Conservation (phyloP, 1,140 invertebrate genomes). For the Temnothorax nylanderi region DNA sequence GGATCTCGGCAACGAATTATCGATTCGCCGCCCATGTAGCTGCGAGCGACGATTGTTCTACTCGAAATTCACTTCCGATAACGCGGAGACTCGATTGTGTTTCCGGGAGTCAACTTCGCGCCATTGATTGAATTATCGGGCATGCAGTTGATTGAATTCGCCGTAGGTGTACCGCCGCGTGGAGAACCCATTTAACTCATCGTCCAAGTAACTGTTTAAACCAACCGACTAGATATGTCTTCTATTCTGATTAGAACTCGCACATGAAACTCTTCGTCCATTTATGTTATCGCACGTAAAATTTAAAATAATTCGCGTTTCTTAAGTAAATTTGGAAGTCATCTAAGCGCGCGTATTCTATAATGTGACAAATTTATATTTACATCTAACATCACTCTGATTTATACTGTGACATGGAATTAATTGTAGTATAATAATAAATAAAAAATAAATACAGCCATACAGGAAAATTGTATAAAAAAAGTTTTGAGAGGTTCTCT, state of each 20-base stretch:
- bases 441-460: neutral
- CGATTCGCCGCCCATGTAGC: slow-evolving; percentile 56
- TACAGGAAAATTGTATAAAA: neutral
- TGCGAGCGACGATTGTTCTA: slow-evolving; percentile 60
- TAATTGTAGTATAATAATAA: neutral
- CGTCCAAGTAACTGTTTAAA: slow-evolving; percentile 59
- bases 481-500: neutral
- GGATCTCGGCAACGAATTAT: slow-evolving; percentile 67
- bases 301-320: neutral
- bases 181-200: slow-evolving; percentile 53
- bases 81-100: slow-evolving; percentile 59
- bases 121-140: slow-evolving; percentile 68
- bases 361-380: neutral
- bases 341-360: neutral
- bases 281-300: neutral
- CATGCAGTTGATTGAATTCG: slow-evolving; percentile 58
- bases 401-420: neutral
- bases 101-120: slow-evolving; percentile 59
- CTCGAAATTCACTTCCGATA: slow-evolving; percentile 63
- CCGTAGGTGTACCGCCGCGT: slow-evolving; percentile 55
- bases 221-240: slow-evolving; percentile 1
- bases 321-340: neutral
- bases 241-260: neutral
- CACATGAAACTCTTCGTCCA: neutral
- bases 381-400: neutral